A percentile compares a stretch with the other conserved stretches of the same genome.
These are phyloP conservation scores for Brachylomia viminalis DNA, from an alignment of 2,888 invertebrate genomes.

Conservation along the genomic window DNA sequence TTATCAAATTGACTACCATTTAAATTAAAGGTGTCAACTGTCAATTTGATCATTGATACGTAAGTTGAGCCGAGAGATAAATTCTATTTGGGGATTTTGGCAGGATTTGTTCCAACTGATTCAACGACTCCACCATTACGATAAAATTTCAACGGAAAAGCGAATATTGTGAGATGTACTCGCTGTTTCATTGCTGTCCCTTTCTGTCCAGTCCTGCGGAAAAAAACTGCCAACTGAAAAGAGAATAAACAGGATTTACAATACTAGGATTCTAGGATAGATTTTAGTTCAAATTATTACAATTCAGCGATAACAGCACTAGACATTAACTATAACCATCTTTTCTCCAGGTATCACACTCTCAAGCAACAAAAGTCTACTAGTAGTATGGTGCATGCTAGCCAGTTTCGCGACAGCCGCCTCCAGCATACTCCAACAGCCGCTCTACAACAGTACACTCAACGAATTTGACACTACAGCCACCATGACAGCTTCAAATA, in stretches of 20 bases:
- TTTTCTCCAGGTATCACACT: slow-evolving; percentile 82
- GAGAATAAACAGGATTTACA: not conserved
- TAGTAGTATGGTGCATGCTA: slow-evolving; percentile 86
- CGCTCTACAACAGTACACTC: slow-evolving; percentile 83
- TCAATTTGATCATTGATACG: too few relatives aligned
- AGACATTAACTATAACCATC: not conserved
- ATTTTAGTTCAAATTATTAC: not conserved
- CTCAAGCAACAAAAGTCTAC: slow-evolving; percentile 79
- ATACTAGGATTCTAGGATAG: not conserved
- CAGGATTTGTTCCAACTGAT: not conserved
- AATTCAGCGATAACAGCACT: not conserved
- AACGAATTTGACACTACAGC: slow-evolving; percentile 88
- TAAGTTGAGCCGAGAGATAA: not conserved
- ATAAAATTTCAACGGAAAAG: not conserved
- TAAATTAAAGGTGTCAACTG: too few relatives aligned
- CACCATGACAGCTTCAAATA: slow-evolving; percentile 84
- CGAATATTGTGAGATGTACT: not conserved
- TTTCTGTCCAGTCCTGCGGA: too few relatives aligned
- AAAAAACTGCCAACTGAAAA: not conserved
- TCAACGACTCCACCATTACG: not conserved
- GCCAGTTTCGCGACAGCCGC: slow-evolving; percentile 85
- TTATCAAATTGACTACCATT: not conserved
- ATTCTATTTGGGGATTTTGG: not conserved
- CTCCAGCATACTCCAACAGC: slow-evolving; percentile 83
- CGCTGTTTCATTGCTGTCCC: not conserved